Percentiles rank a stretch among this genome's conserved stretches.
phyloP scores from a whole-genome alignment of 2,888 invertebrate genomes.

The Phrixothrix hirtus region DNA sequence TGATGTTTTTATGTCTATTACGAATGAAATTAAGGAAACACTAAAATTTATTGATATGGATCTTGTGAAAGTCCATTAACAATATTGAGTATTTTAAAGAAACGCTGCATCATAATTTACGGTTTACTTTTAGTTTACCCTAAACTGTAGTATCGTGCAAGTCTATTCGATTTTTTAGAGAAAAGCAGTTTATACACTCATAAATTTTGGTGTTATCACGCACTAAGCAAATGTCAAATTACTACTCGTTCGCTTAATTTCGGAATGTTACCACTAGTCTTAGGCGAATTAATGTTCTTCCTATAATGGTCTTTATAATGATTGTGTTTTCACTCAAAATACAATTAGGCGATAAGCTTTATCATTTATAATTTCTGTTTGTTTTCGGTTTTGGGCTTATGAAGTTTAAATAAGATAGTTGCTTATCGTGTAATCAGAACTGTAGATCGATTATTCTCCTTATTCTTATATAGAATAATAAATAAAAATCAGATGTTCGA shows the following conservation, averaged over 20 bases:
- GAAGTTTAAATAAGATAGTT: not conserved
- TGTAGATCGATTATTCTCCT: conserved; percentile 11
- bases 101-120: not conserved
- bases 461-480: conserved; percentile 17
- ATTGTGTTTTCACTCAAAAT: too few relatives aligned
- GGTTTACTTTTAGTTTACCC: conserved; percentile 1
- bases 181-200: conserved; percentile 1
- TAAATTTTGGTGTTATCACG: conserved; percentile 2
- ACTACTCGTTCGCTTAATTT: not conserved
- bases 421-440: not conserved
- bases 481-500: conserved; percentile 21
- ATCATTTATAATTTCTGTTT: not conserved
- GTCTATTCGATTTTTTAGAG: conserved; percentile 1
- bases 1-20: too few relatives aligned
- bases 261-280: too few relatives aligned
- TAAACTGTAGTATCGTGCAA: conserved; percentile 4
- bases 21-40: too few relatives aligned
- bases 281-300: too few relatives aligned
- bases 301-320: too few relatives aligned
- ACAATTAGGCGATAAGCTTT: too few relatives aligned
- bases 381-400: not conserved
- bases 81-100: not conserved
- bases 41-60: not conserved
- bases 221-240: conserved; percentile 1
- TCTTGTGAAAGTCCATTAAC: not conserved